These are phyloP conservation scores for Corythoichthys intestinalis DNA, from an alignment of 2,113 vertebrate species.

Conservation along the genomic window DNA sequence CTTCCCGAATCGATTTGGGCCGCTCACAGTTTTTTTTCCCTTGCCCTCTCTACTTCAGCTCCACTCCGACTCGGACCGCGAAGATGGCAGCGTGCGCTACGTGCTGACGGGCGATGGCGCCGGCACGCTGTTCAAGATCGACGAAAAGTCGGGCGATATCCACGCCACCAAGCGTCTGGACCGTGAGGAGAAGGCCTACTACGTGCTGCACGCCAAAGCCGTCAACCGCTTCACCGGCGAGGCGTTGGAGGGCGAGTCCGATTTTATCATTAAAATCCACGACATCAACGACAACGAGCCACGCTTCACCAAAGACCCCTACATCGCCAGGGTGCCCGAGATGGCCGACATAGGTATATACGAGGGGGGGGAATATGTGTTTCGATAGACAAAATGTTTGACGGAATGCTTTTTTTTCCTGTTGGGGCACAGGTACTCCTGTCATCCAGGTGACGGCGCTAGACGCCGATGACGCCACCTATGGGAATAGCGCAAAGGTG, in stretches of 20 bases:
- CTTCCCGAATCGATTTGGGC: slow-evolving; percentile 33
- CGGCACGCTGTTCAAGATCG: slow-evolving; percentile 90
- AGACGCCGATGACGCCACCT: slow-evolving; percentile 88
- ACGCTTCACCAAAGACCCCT: slow-evolving; percentile 86
- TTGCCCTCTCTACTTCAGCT: slow-evolving; percentile 70
- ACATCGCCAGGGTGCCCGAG: slow-evolving; percentile 85
- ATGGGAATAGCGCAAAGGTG: slow-evolving; percentile 90
- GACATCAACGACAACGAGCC: slow-evolving; percentile 98
- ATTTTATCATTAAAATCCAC: slow-evolving; percentile 97
- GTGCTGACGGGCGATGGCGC: slow-evolving; percentile 93
- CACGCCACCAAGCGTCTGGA: slow-evolving; percentile 93
- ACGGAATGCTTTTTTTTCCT: neutral
- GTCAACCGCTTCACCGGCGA: slow-evolving; percentile 84
- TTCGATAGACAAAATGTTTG: neutral
- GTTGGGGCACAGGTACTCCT: slow-evolving; percentile 78
- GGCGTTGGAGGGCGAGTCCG: slow-evolving; percentile 90
- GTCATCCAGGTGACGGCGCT: slow-evolving; percentile 91
- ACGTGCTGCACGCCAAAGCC: slow-evolving; percentile 88
- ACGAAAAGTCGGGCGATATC: slow-evolving; percentile 95
- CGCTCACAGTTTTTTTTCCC: slow-evolving; percentile 22
- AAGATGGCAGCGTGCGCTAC: slow-evolving; percentile 88
- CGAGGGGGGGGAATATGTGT: too few species aligned
- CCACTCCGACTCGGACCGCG: slow-evolving; percentile 91
- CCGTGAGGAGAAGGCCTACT: slow-evolving; percentile 90
- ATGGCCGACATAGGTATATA: slow-evolving; percentile 87